Conservation (phyloP, 1,140 invertebrate genomes). For the Tetraneura akinire region DNA sequence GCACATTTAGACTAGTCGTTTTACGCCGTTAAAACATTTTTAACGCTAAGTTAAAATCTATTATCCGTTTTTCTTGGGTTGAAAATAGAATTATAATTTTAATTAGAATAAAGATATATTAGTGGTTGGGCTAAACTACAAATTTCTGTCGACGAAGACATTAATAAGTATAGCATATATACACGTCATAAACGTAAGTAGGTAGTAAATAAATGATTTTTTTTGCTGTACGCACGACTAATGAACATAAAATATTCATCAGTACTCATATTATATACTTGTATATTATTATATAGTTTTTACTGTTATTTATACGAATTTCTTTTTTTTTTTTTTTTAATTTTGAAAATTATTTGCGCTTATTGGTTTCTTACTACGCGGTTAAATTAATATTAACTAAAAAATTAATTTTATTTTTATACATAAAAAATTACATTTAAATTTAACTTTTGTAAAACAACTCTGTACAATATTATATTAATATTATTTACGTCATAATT, state of each 20-base stretch:
- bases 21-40: constrained; percentile 11
- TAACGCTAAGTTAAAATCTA: not conserved
- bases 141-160: constrained; percentile 4
- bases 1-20: constrained; percentile 21
- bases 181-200: not conserved
- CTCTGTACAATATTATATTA: too few species aligned
- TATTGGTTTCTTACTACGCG: too few species aligned
- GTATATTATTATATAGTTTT: too few species aligned
- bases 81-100: constrained; percentile 27
- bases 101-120: constrained; percentile 28
- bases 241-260: not conserved
- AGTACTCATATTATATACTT: not conserved
- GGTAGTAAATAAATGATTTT: not conserved
- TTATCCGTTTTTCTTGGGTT: constrained; percentile 23
- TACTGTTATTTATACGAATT: too few species aligned
- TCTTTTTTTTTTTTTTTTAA: too few species aligned
- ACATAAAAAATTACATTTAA: too few species aligned
- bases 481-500: too few species aligned
- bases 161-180: not conserved
- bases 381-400: too few species aligned
- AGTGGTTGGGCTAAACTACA: not conserved
- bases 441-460: too few species aligned
- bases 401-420: too few species aligned
- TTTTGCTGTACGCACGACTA: not conserved
- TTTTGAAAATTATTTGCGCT: too few species aligned